A percentile compares a stretch with the other conserved stretches of the same genome.
Evolutionary conservation across 2,888 invertebrate species (phyloP).

Genomic region (Apocheima hispidaria): DNA sequence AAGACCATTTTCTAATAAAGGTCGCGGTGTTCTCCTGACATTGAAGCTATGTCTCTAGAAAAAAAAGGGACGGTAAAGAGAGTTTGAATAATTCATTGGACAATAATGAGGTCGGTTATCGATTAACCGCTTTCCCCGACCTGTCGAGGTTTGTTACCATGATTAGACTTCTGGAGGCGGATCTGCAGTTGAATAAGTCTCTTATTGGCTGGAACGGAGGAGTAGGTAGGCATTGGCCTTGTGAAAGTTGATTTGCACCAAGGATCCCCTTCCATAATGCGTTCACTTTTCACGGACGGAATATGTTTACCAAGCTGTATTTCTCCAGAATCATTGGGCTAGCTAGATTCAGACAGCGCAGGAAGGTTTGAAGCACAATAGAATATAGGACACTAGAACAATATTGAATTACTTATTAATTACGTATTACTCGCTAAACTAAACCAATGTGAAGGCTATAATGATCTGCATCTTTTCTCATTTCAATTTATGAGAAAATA

Average conservation of each 20-base stretch:
- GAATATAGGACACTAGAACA: background rate
- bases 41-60: slow-evolving; percentile 37
- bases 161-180: slow-evolving; percentile 56
- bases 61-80: slow-evolving; percentile 41
- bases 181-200: slow-evolving; percentile 48
- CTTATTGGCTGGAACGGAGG: slow-evolving; percentile 57
- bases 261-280: slow-evolving; percentile 53
- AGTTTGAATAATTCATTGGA: slow-evolving; percentile 68
- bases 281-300: slow-evolving; percentile 56
- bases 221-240: slow-evolving; percentile 56
- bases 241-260: slow-evolving; percentile 79
- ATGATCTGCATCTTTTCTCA: too few species aligned
- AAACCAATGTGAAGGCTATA: too few species aligned
- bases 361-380: too few species aligned
- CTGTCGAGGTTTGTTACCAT: slow-evolving; percentile 57
- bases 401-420: too few species aligned
- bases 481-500: too few species aligned
- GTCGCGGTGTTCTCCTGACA: slow-evolving; percentile 33
- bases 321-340: background rate
- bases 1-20: slow-evolving; percentile 33
- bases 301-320: background rate
- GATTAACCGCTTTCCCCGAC: slow-evolving; percentile 54
- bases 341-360: too few species aligned
- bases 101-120: slow-evolving; percentile 62
- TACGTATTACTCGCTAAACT: too few species aligned